Conservation (phyloP, 2,888 invertebrate species). For the Tineola bisselliella region DNA sequence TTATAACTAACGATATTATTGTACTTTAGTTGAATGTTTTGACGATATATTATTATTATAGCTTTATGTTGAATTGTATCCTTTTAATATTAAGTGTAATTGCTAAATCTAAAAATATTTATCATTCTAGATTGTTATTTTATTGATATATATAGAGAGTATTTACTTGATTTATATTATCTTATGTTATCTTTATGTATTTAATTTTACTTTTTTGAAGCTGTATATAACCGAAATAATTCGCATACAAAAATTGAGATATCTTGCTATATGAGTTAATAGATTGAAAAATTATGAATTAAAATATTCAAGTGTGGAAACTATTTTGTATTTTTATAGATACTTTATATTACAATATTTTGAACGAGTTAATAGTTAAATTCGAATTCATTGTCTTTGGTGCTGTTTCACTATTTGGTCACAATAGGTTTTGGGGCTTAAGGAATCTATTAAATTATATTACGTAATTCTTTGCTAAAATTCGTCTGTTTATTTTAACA, state of each 20-base stretch:
- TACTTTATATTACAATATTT: not conserved
- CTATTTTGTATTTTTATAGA: not conserved
- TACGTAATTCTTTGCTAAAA: too few relatives aligned
- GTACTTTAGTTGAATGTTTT: conserved; percentile 10
- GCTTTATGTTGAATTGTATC: conserved; percentile 13
- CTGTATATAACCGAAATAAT: not conserved
- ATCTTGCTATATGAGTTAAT: too few relatives aligned
- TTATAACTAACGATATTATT: not conserved
- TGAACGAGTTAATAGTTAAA: not conserved
- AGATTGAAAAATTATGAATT: not conserved
- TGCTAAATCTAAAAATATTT: conserved; percentile 5
- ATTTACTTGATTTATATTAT: conserved; percentile 11
- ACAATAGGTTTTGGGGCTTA: too few relatives aligned
- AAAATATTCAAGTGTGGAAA: not conserved
- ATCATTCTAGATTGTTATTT: conserved; percentile 13
- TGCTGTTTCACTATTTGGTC: not conserved
- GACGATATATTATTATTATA: conserved; percentile 1
- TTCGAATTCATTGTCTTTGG: not conserved
- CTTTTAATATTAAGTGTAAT: conserved; percentile 9
- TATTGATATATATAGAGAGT: conserved; percentile 10
- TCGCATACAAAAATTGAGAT: not conserved
- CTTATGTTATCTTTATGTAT: not conserved
- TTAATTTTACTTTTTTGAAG: not conserved
- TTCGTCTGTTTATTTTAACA: too few relatives aligned
- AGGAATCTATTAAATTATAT: too few relatives aligned